phyloP scores from a whole-genome alignment of 1,140 invertebrate genomes.

The Eriosoma lanigerum region DNA sequence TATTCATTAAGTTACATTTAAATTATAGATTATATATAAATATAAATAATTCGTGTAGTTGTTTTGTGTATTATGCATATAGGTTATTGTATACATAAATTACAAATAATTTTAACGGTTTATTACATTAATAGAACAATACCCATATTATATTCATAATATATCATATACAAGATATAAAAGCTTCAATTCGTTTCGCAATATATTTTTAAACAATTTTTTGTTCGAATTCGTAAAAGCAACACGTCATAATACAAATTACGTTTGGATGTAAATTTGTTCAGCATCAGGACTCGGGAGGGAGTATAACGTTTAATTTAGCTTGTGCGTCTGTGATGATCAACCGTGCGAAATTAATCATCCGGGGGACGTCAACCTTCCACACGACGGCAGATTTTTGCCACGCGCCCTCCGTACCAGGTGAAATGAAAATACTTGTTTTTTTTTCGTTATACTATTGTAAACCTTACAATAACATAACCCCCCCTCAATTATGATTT shows the following conservation, averaged over 20 bases:
- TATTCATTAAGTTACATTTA: too few relatives aligned
- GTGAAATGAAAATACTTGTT: slow-evolving; percentile 51
- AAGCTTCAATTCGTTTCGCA: too few relatives aligned
- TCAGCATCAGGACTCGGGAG: neutral
- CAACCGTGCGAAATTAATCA: slow-evolving; percentile 51
- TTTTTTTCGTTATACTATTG: slow-evolving; percentile 37
- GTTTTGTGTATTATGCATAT: too few relatives aligned
- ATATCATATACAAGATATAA: too few relatives aligned
- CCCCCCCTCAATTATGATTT: neutral
- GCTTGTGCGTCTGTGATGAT: slow-evolving; percentile 40
- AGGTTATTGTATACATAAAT: too few relatives aligned
- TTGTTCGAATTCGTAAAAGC: neutral
- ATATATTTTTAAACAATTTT: too few relatives aligned
- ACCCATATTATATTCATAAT: too few relatives aligned
- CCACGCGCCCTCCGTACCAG: slow-evolving; percentile 47
- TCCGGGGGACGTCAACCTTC: slow-evolving; percentile 42
- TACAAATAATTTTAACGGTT: too few relatives aligned
- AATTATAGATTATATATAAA: too few relatives aligned
- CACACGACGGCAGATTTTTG: slow-evolving; percentile 31
- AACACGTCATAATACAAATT: slow-evolving; percentile 13
- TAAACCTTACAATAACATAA: slow-evolving; percentile 51
- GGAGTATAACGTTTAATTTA: slow-evolving; percentile 43
- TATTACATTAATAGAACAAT: too few relatives aligned
- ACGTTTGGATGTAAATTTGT: slow-evolving; percentile 44
- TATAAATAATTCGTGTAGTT: too few relatives aligned